Conservation (phyloP, 2,113 vertebrate species). For the Heliornis fulica region DNA sequence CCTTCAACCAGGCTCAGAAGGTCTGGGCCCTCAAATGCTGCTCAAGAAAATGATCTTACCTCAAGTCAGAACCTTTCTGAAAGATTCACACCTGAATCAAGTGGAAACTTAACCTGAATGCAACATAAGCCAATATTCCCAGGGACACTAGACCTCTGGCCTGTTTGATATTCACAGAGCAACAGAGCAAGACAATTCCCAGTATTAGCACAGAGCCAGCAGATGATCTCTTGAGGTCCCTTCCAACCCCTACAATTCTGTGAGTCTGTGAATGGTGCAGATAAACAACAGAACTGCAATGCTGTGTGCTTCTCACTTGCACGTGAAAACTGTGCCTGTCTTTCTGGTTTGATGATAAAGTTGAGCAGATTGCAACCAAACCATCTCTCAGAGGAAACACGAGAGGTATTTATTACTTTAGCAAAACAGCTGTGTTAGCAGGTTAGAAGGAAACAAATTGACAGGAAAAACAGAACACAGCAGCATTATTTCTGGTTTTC, state of each 20-base stretch:
- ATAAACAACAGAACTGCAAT: not conserved
- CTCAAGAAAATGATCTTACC: not conserved
- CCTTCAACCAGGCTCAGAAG: not conserved
- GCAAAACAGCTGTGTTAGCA: constrained; percentile 46
- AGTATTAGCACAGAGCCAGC: not conserved
- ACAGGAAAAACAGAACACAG: constrained; percentile 24
- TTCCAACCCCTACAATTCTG: no score
- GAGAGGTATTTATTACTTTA: not conserved
- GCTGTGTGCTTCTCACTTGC: not conserved
- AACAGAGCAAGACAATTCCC: not conserved
- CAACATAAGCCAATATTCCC: not conserved
- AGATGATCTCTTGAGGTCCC: no score
- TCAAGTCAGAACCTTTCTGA: not conserved
- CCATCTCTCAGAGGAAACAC: constrained; percentile 11
- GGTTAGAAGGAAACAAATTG: constrained; percentile 37
- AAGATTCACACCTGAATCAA: not conserved
- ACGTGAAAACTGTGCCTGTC: not conserved
- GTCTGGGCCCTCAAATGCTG: not conserved
- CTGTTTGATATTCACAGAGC: not conserved
- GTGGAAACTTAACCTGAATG: not conserved
- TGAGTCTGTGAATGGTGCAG: no score
- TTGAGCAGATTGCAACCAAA: not conserved
- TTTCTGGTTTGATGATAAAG: not conserved
- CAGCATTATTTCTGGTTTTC: constrained; percentile 43
- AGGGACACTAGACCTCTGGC: not conserved